Evolutionary conservation across 2,888 invertebrate species (phyloP).

Genomic region (Galeopsomyia nigrocyanea): DNA sequence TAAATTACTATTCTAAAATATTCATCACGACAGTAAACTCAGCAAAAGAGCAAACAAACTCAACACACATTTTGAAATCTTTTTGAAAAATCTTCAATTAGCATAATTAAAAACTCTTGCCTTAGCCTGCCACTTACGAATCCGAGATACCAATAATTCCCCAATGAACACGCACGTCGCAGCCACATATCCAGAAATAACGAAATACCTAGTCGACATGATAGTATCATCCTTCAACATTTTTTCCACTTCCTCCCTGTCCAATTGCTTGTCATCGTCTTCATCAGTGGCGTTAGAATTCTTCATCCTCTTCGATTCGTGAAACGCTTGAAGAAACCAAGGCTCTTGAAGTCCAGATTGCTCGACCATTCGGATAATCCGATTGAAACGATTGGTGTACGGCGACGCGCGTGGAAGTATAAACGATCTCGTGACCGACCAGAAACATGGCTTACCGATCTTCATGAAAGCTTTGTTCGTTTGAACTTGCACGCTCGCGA

Average conservation of each 20-base stretch:
- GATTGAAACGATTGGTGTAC: slow-evolving; percentile 16
- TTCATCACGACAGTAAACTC: no score
- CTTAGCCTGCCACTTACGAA: no score
- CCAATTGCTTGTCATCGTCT: not conserved
- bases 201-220: not conserved
- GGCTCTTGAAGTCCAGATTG: not conserved
- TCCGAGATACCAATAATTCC: no score
- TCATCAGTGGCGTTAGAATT: no score
- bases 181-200: no score
- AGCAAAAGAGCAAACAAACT: no score
- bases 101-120: no score
- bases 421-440: slow-evolving; percentile 22
- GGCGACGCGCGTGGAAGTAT: slow-evolving; percentile 35
- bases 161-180: no score
- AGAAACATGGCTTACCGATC: slow-evolving; percentile 22
- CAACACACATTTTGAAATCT: no score
- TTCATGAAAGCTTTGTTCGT: slow-evolving; percentile 9
- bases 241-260: not conserved
- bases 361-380: not conserved
- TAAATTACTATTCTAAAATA: no score
- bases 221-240: not conserved
- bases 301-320: not conserved
- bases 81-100: no score
- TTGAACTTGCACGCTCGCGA: not conserved
- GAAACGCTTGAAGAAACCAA: not conserved